Conservation (phyloP, 2,797 vertebrate genomes). For the Chelon auratus region DNA sequence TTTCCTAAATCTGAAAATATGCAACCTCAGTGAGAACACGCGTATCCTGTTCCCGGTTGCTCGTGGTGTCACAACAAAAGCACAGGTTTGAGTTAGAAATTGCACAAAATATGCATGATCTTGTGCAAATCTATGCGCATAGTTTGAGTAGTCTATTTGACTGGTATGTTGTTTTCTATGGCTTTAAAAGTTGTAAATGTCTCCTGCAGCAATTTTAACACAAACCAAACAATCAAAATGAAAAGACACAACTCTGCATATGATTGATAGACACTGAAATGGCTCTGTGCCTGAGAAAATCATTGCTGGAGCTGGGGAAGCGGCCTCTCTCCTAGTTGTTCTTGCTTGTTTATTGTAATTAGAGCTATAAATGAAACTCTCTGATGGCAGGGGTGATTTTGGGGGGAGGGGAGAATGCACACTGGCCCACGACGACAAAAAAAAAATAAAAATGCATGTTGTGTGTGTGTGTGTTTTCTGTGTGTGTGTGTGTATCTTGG, state of each 20-base stretch:
- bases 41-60: background rate
- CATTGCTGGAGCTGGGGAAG: constrained; percentile 5
- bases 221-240: background rate
- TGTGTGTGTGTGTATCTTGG: constrained; percentile 59
- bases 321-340: constrained; percentile 44
- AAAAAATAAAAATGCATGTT: constrained; percentile 53
- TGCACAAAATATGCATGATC: background rate
- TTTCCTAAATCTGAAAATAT: background rate
- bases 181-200: background rate
- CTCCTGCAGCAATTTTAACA: background rate
- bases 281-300: constrained; percentile 9
- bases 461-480: background rate
- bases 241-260: background rate
- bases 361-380: constrained; percentile 71
- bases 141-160: no score
- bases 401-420: constrained; percentile 60
- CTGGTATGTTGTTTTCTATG: no score
- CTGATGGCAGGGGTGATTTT: constrained; percentile 10
- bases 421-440: constrained; percentile 55
- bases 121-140: background rate
- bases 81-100: background rate
- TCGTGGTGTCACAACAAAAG: background rate
- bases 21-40: background rate
- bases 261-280: constrained; percentile 6
- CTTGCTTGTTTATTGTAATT: constrained; percentile 75